These are phyloP conservation scores for Drosophila santomea DNA, from an alignment of 1,140 invertebrate genomes.

Conservation along the genomic window DNA sequence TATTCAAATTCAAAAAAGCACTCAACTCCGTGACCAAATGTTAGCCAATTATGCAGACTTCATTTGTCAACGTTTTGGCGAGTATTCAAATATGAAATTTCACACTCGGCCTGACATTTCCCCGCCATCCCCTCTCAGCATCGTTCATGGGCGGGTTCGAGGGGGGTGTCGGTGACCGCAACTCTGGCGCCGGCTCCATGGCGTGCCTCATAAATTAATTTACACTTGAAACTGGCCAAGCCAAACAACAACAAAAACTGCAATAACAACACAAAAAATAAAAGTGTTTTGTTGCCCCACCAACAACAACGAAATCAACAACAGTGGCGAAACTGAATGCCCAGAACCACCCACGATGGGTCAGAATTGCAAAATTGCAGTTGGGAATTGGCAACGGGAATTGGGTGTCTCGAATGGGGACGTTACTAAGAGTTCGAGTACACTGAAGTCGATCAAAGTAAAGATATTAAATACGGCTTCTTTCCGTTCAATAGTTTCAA, in stretches of 20 bases:
- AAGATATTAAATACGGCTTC: too few species aligned
- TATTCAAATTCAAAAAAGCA: constrained; percentile 7
- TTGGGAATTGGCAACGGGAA: constrained; percentile 18
- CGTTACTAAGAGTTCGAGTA: neutral
- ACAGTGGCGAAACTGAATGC: constrained; percentile 39
- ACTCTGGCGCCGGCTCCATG: constrained; percentile 63
- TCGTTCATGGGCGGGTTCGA: constrained; percentile 10
- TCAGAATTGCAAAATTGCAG: constrained; percentile 38
- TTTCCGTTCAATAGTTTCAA: too few species aligned
- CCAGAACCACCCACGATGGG: constrained; percentile 40
- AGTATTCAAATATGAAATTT: constrained; percentile 77
- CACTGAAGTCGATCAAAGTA: neutral
- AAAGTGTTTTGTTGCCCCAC: constrained; percentile 40
- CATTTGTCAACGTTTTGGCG: constrained; percentile 65
- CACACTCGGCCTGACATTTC: constrained; percentile 77
- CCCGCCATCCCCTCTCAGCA: neutral
- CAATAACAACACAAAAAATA: constrained; percentile 53
- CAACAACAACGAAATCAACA: constrained; percentile 23
- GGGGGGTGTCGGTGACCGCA: constrained; percentile 46
- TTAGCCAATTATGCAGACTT: constrained; percentile 72
- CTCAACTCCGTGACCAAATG: constrained; percentile 39
- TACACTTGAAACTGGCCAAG: constrained; percentile 75
- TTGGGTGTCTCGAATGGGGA: constrained; percentile 20
- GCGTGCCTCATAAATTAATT: constrained; percentile 81
- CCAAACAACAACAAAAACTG: constrained; percentile 42